Conservation (phyloP, 2,888 invertebrate genomes). For the Teinopalpus imperialis region DNA sequence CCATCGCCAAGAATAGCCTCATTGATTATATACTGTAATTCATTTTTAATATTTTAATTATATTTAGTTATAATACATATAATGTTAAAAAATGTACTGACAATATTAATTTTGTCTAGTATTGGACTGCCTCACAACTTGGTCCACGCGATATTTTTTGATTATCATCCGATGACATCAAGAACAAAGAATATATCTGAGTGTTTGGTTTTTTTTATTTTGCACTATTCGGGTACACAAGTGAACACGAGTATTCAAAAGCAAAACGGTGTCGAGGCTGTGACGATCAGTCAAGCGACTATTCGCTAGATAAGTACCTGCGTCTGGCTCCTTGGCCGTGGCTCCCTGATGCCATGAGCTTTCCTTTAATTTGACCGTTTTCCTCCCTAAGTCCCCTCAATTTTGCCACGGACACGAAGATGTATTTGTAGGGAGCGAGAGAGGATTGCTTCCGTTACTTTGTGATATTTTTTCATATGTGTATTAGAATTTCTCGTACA, state of each 20-base stretch:
- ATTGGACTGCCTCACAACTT: no score
- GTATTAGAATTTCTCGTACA: not conserved
- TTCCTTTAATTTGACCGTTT: constrained; percentile 20
- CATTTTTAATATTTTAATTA: no score
- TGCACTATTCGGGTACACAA: no score
- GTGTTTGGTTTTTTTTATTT: no score
- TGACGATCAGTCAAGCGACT: constrained; percentile 7
- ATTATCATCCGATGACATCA: no score
- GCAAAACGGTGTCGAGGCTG: constrained; percentile 5
- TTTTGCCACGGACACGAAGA: constrained; percentile 12
- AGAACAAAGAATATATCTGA: no score
- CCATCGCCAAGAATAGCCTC: no score
- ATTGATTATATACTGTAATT: no score
- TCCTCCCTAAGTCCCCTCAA: constrained; percentile 17
- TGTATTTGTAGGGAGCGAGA: constrained; percentile 7
- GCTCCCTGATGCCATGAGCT: constrained; percentile 33
- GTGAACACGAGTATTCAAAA: not conserved
- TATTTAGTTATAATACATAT: no score
- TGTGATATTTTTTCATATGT: constrained; percentile 13
- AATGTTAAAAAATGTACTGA: no score
- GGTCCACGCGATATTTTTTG: no score
- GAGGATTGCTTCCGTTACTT: constrained; percentile 7
- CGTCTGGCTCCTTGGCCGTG: constrained; percentile 1
- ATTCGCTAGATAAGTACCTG: not conserved
- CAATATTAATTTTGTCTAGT: no score